phyloP scores from a whole-genome alignment of 2,888 invertebrate species.

The Dynastes grantii region DNA sequence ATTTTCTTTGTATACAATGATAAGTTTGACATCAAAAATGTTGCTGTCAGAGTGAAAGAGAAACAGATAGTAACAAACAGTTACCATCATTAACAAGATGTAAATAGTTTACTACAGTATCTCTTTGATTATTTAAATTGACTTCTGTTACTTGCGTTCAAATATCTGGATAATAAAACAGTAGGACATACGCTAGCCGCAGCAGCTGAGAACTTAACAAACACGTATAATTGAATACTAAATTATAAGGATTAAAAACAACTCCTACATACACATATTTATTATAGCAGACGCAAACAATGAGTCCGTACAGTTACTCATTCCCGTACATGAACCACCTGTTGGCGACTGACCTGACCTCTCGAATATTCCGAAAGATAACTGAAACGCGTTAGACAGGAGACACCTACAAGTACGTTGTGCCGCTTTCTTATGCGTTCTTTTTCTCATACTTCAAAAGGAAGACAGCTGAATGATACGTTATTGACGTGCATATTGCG shows the following conservation, averaged over 20 bases:
- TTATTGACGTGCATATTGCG: conserved; percentile 55
- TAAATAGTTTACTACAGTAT: no score
- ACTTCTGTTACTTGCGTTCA: no score
- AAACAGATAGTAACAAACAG: no score
- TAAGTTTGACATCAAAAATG: no score
- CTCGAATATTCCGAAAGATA: conserved; percentile 44
- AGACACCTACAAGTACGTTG: conserved; percentile 15
- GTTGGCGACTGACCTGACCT: conserved; percentile 35
- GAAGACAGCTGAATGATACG: conserved; percentile 56
- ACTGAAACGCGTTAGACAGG: conserved; percentile 33
- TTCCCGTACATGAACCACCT: conserved; percentile 34
- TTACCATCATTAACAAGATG: no score
- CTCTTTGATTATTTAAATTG: no score
- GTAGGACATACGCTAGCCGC: neutral
- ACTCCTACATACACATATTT: conserved; percentile 14
- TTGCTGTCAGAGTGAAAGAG: no score
- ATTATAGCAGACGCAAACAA: conserved; percentile 17
- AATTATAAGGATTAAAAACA: conserved; percentile 21
- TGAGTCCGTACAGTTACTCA: conserved; percentile 31
- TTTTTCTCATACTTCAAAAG: conserved; percentile 40
- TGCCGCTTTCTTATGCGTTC: conserved; percentile 12
- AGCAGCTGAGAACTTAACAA: neutral
- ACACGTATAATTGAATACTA: conserved; percentile 6
- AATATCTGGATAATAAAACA: neutral
- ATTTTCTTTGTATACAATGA: no score